Percentiles rank a stretch among this genome's conserved stretches.
phyloP scores from a whole-genome alignment of 1,140 invertebrate species.

The Caenorhabditis brenneri region DNA sequence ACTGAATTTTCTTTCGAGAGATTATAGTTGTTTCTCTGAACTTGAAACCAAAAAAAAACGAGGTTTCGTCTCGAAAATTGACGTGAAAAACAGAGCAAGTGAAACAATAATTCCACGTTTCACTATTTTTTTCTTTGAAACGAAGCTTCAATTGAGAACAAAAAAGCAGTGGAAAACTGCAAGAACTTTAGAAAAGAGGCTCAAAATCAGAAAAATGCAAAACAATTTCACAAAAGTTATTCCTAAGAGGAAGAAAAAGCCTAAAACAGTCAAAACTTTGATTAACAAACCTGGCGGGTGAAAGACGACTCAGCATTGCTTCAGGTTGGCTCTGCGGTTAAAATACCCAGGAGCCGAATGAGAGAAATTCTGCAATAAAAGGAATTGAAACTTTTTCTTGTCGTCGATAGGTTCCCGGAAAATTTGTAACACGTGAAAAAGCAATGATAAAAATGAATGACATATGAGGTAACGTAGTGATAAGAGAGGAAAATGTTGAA shows the following conservation, averaged over 20 bases:
- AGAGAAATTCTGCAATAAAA: neutral
- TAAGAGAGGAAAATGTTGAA: neutral
- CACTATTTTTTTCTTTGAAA: too few species aligned
- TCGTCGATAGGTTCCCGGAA: neutral
- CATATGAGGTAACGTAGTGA: neutral
- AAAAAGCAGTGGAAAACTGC: too few species aligned
- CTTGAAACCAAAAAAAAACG: neutral
- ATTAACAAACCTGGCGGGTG: neutral
- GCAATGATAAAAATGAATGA: neutral
- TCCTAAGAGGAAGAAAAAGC: neutral
- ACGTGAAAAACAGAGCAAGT: too few species aligned
- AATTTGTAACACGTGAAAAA: neutral
- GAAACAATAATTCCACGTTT: too few species aligned
- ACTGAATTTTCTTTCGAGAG: too few species aligned
- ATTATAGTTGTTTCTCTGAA: neutral
- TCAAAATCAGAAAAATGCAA: too few species aligned
- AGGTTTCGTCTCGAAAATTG: too few species aligned
- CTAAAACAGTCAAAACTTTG: too few species aligned
- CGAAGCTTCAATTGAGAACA: too few species aligned
- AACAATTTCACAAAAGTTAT: too few species aligned
- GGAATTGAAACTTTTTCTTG: neutral
- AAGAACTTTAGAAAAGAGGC: too few species aligned
- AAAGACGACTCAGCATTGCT: conserved; percentile 5
- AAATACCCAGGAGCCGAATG: neutral
- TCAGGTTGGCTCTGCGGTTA: neutral